These are phyloP conservation scores for Aurelia sp. DNA, from an alignment of 30 jellyfish, hydroid and myxozoan species.

Conservation along the genomic window DNA sequence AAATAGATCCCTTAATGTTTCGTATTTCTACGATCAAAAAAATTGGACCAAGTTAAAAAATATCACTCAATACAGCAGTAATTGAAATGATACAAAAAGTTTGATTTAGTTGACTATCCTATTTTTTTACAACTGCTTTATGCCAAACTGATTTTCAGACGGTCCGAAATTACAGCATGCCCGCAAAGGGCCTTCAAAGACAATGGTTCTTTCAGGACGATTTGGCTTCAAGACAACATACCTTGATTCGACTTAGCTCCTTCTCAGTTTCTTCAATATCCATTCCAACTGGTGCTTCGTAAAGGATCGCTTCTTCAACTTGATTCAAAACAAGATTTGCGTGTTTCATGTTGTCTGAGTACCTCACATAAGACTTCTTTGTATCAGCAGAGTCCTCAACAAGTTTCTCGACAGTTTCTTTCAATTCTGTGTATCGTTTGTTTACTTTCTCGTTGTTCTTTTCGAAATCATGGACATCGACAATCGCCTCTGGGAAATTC, in stretches of 20 bases:
- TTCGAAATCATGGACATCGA: constrained; percentile 23
- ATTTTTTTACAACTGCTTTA: too few species aligned
- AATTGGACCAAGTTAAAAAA: too few species aligned
- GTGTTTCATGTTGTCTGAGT: constrained; percentile 42
- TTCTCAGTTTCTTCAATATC: constrained; percentile 69
- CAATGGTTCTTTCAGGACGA: too few species aligned
- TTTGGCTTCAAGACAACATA: background rate
- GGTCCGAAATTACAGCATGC: too few species aligned
- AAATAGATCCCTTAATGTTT: too few species aligned
- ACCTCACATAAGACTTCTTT: constrained; percentile 11
- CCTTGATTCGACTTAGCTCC: constrained; percentile 73
- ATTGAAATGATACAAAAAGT: too few species aligned
- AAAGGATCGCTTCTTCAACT: constrained; percentile 54
- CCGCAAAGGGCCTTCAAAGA: too few species aligned
- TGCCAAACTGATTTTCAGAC: too few species aligned
- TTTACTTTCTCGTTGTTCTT: constrained; percentile 60
- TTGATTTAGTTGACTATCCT: too few species aligned
- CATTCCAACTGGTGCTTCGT: constrained; percentile 62
- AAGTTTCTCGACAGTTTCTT: constrained; percentile 24
- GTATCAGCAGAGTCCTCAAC: constrained; percentile 27
- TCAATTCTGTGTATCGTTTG: constrained; percentile 52
- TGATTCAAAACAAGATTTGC: constrained; percentile 54
- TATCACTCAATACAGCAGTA: too few species aligned
- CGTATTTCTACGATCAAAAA: too few species aligned
- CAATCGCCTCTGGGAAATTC: constrained; percentile 64